A percentile compares a stretch with the other conserved stretches of the same genome.
phyloP scores from a whole-genome alignment of 2,113 vertebrate species.

The Poeciliopsis occidentalis region DNA sequence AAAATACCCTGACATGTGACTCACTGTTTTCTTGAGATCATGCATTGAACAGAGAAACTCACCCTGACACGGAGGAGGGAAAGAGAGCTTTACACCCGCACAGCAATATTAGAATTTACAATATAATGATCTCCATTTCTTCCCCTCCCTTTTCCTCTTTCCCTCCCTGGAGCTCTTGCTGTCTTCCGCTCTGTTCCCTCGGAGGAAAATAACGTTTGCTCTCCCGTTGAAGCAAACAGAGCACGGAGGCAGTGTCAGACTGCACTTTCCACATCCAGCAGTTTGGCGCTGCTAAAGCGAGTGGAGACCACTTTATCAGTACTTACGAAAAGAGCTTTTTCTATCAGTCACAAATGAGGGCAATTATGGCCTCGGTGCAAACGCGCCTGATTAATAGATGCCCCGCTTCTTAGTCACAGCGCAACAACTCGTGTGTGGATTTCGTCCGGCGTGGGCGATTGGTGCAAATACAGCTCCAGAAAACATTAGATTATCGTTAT shows the following conservation, averaged over 20 bases:
- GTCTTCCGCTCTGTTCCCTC: slow-evolving; percentile 20
- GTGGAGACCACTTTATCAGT: background rate
- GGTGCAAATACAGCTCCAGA: background rate
- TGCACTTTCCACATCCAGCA: background rate
- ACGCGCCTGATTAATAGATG: background rate
- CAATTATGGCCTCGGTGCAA: background rate
- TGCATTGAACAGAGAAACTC: background rate
- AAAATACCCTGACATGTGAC: background rate
- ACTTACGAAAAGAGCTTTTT: background rate
- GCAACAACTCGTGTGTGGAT: background rate
- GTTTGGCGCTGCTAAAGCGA: background rate
- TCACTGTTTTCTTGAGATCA: background rate
- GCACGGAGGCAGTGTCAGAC: slow-evolving; percentile 24
- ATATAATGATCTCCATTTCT: background rate
- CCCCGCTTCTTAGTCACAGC: background rate
- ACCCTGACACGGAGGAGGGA: background rate
- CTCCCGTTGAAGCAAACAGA: slow-evolving; percentile 20
- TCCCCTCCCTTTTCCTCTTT: background rate
- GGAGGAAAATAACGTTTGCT: slow-evolving; percentile 37
- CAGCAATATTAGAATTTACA: background rate
- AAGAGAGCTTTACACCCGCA: slow-evolving; percentile 2
- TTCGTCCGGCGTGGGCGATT: background rate
- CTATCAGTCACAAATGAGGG: background rate
- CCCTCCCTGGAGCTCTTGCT: background rate
- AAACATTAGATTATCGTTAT: background rate